Percentiles rank a stretch among this genome's conserved stretches.
These are phyloP conservation scores for Pipra filicauda DNA, from an alignment of 2,113 vertebrate genomes.

Conservation along the genomic window DNA sequence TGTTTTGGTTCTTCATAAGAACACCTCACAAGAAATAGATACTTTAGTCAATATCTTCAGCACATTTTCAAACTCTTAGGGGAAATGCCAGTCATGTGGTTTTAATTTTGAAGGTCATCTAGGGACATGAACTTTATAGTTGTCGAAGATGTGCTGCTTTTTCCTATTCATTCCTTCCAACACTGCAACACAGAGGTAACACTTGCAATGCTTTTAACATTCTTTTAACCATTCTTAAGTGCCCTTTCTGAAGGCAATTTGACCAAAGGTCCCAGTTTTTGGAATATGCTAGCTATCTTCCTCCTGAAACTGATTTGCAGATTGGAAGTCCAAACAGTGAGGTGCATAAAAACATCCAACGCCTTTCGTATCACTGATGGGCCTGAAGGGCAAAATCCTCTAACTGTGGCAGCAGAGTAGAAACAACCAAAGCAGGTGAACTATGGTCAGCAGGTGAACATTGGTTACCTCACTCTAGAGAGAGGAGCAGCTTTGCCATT, in stretches of 20 bases:
- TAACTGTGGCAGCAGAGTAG: not conserved
- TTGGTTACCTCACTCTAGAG: not conserved
- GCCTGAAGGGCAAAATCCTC: not conserved
- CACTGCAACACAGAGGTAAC: not conserved
- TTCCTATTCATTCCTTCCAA: not conserved
- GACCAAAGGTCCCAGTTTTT: not conserved
- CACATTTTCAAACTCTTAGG: not conserved
- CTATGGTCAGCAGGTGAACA: not conserved
- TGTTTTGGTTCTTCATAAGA: not conserved
- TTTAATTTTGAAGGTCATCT: not conserved
- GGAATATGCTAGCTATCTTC: not conserved
- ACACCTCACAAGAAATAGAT: not conserved
- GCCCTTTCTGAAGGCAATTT: not conserved
- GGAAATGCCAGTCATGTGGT: not conserved
- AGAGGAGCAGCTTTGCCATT: not conserved
- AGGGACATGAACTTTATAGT: not conserved
- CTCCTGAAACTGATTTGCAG: not conserved
- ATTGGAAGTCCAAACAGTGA: not conserved
- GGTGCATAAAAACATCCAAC: fast-evolving
- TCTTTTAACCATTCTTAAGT: not conserved
- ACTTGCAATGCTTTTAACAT: not conserved
- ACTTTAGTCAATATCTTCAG: not conserved
- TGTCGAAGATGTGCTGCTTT: not conserved
- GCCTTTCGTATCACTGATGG: not conserved
- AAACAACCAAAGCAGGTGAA: not conserved